These are phyloP conservation scores for Anaspis maculata DNA, from an alignment of 2,888 invertebrate species.

Conservation along the genomic window DNA sequence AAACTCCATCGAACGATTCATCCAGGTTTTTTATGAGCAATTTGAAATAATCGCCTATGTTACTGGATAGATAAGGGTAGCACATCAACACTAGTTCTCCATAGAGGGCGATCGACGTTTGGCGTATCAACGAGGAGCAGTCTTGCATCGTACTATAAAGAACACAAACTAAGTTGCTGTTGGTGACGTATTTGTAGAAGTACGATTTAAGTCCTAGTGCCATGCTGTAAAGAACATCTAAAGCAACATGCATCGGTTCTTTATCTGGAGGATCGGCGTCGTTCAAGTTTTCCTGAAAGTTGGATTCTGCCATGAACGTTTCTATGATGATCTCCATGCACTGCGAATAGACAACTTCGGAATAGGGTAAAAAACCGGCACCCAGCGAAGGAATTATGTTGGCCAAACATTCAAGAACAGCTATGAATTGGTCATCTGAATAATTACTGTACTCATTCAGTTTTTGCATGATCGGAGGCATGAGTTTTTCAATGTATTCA, in stretches of 20 bases:
- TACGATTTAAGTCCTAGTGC: slow-evolving; percentile 61
- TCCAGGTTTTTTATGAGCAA: slow-evolving; percentile 93
- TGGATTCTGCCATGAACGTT: slow-evolving; percentile 55
- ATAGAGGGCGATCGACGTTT: slow-evolving; percentile 67
- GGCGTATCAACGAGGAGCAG: slow-evolving; percentile 62
- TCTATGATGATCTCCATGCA: slow-evolving; percentile 63
- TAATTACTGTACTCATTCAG: slow-evolving; percentile 64
- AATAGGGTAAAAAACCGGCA: slow-evolving; percentile 63
- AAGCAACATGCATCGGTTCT: slow-evolving; percentile 68
- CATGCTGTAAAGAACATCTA: slow-evolving; percentile 63
- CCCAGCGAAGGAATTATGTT: slow-evolving; percentile 69
- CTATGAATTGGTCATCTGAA: slow-evolving; percentile 60
- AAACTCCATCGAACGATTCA: slow-evolving; percentile 94
- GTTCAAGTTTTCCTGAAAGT: slow-evolving; percentile 46
- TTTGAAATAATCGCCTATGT: slow-evolving; percentile 92
- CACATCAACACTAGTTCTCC: slow-evolving; percentile 69
- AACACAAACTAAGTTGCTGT: slow-evolving; percentile 59
- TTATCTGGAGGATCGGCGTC: slow-evolving; percentile 59
- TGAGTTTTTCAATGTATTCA: slow-evolving; percentile 58
- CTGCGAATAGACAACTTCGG: slow-evolving; percentile 60
- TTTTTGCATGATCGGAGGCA: slow-evolving; percentile 67
- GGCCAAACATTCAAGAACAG: slow-evolving; percentile 64
- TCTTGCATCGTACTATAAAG: slow-evolving; percentile 67
- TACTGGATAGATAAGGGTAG: slow-evolving; percentile 84
- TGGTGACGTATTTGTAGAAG: slow-evolving; percentile 57